Conservation (phyloP, 2,797 vertebrate species). For the Chlorospingus flavigularis region DNA sequence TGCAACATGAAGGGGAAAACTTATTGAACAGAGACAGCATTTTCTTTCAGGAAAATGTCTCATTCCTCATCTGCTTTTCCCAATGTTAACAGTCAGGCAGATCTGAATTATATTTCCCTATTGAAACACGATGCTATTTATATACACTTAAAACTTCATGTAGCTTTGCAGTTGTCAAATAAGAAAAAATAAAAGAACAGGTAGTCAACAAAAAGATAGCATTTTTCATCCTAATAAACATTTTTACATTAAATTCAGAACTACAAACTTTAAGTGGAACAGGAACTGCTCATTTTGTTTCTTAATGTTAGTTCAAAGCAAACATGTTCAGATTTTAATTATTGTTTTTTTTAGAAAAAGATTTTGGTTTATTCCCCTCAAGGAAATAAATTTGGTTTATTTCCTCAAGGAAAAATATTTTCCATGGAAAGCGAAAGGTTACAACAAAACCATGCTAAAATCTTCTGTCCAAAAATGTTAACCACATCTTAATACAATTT, state of each 20-base stretch:
- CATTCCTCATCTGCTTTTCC: not conserved
- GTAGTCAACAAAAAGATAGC: not conserved
- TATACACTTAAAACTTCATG: not conserved
- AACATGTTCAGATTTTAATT: not conserved
- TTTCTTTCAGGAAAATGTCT: not conserved
- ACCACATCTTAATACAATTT: not conserved
- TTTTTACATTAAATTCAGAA: not conserved
- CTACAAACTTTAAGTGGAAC: not conserved
- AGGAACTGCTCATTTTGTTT: not conserved
- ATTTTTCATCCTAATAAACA: not conserved
- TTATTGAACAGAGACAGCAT: not conserved
- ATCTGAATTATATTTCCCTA: not conserved
- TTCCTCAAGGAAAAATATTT: not conserved
- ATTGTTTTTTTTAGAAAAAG: not conserved
- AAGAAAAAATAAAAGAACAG: not conserved
- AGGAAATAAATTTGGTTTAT: not conserved
- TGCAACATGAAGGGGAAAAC: not conserved
- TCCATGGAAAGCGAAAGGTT: not conserved
- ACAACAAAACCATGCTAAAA: not conserved
- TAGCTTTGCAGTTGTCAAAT: not conserved
- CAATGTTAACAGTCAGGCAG: not conserved
- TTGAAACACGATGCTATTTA: not conserved
- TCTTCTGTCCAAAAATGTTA: not conserved
- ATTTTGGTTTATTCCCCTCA: not conserved
- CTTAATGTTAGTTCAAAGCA: not conserved